Evolutionary conservation across 2,113 vertebrate genomes (phyloP), one percentile per base, ranked within the genome.

Genomic region (Gavialis gangeticus): DNA sequence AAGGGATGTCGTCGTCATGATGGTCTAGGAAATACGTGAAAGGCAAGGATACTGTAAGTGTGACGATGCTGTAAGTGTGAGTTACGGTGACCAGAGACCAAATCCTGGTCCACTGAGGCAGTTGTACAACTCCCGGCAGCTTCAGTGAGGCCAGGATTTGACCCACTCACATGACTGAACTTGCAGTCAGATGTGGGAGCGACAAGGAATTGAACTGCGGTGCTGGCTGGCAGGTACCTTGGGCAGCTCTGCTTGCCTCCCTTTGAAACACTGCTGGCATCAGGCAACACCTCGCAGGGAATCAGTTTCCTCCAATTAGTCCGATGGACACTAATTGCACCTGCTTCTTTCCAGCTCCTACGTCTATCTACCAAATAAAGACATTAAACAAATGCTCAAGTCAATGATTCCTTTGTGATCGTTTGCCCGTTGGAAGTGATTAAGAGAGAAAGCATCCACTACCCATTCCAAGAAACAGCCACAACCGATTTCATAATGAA

Each of bases 111-210:
- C 17, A 28, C 16, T 67, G 1, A 63, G 87, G 27, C 60, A 9
- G 46, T 46, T 46, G 46, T 46, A 46, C 67, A 94, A 64, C 25
- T 24, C 22, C 34, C 1, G 2, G 1, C 2, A 0, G 1, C n/a
- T 81, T 75, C 55, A 34, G 84, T 64, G 5, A 15, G 22, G 69
- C 64, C 5, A 27, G 25, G 5, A 12, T 69, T 92, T 88, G 67
- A 19, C 34, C n/a, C 69, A 16, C 59, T 79, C 37, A 6, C 21
- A 10, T 62, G 85, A 58, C 4, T 73, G 58, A 79, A 37, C 57
- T 85, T 8, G 4, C 64, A 95, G 85, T 37, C 81, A 87, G 28
- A 92, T 85, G 28, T 9, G 5, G 25, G 78, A 22, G 57, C 81
- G 59, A 60, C 28, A 94, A 46, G 34, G 66, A 11, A 25, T 22